phyloP scores from a whole-genome alignment of 2,797 vertebrate species.

The Catamblyrhynchus diadema region DNA sequence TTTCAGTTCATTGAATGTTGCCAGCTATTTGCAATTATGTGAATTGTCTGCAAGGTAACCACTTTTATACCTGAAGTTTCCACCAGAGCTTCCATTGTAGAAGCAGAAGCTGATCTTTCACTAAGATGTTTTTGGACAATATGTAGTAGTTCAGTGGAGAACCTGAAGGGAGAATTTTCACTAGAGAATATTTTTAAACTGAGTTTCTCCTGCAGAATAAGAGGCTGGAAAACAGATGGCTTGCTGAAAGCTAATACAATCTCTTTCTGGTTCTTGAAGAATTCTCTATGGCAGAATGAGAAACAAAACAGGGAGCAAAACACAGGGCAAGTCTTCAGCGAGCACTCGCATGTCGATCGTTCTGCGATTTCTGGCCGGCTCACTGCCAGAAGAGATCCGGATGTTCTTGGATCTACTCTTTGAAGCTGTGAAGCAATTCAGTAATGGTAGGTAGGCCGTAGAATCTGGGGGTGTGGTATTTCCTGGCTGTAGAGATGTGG shows the following conservation, averaged over 20 bases:
- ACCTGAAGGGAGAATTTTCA: neutral
- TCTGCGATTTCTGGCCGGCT: conserved; percentile 90
- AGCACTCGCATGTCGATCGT: conserved; percentile 89
- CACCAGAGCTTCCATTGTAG: neutral
- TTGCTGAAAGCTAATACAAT: conserved; percentile 19
- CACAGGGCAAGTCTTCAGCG: conserved; percentile 87
- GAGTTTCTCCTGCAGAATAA: neutral
- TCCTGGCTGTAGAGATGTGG: neutral
- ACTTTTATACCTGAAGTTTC: neutral
- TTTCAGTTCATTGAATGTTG: neutral
- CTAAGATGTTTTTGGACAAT: neutral
- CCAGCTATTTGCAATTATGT: neutral
- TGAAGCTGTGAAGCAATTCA: conserved; percentile 87
- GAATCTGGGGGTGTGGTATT: neutral
- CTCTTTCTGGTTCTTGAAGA: conserved; percentile 74
- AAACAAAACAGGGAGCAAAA: conserved; percentile 90
- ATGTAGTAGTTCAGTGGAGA: neutral
- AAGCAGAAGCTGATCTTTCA: neutral
- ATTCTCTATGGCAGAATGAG: conserved; percentile 94
- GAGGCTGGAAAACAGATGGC: neutral
- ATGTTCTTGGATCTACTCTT: conserved; percentile 92
- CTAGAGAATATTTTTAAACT: neutral
- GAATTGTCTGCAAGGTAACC: neutral
- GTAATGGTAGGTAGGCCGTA: conserved; percentile 74
- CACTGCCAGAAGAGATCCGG: conserved; percentile 86